These are phyloP conservation scores for Netelia melanura DNA, from an alignment of 2,888 invertebrate species.

Conservation along the genomic window DNA sequence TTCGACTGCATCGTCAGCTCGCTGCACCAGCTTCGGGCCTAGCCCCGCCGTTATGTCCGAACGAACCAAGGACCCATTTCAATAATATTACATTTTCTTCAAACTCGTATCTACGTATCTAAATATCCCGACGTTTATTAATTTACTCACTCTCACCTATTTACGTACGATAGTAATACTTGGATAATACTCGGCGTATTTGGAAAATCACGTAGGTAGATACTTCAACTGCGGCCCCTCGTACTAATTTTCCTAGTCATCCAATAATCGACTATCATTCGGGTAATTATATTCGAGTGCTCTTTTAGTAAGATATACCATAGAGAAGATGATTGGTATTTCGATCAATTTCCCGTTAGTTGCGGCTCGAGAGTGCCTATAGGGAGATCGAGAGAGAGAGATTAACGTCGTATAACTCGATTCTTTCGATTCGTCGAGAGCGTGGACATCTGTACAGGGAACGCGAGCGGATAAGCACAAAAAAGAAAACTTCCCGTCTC, in stretches of 20 bases:
- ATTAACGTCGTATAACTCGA: slow-evolving; percentile 60
- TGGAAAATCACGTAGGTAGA: not conserved
- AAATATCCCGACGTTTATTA: not conserved
- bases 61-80: too few relatives aligned
- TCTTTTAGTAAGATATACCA: slow-evolving; percentile 11
- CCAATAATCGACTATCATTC: slow-evolving; percentile 25
- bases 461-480: not conserved
- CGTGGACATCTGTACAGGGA: slow-evolving; percentile 33
- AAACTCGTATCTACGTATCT: not conserved
- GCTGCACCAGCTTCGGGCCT: slow-evolving; percentile 50
- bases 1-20: slow-evolving; percentile 54
- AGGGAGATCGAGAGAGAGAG: slow-evolving; percentile 38
- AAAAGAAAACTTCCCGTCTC: slow-evolving; percentile 19
- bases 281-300: slow-evolving; percentile 38
- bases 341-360: slow-evolving; percentile 68
- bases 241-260: not conserved
- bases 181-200: not conserved
- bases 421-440: slow-evolving; percentile 47
- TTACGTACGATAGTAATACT: not conserved
- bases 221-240: not conserved
- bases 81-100: too few relatives aligned
- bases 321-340: slow-evolving; percentile 64
- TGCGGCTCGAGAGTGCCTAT: slow-evolving; percentile 42
- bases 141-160: not conserved
- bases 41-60: not conserved